phyloP scores from a whole-genome alignment of 2,113 vertebrate species.

The Eonycteris spelaea region DNA sequence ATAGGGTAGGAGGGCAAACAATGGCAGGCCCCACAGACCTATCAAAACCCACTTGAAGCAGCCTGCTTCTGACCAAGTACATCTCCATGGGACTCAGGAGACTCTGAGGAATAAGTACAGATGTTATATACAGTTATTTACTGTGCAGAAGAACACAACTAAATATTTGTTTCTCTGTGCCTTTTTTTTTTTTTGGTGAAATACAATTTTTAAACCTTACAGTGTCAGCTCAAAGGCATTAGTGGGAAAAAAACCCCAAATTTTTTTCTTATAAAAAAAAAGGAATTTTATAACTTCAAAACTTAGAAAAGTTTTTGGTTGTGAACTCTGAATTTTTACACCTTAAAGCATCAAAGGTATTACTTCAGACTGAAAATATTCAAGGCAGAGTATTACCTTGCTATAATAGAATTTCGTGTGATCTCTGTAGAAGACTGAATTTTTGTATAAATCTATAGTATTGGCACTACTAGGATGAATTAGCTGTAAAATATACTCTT shows the following conservation, averaged over 20 bases:
- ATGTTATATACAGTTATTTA: background rate
- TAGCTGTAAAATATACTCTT: background rate
- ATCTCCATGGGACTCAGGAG: background rate
- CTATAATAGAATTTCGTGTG: background rate
- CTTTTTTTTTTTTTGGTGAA: background rate
- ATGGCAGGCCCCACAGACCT: background rate
- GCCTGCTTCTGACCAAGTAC: background rate
- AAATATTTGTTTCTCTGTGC: slow-evolving; percentile 27
- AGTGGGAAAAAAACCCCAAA: background rate
- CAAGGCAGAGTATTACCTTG: background rate
- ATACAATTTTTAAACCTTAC: background rate
- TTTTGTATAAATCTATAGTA: slow-evolving; percentile 14
- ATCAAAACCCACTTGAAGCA: background rate
- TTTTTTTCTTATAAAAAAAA: background rate
- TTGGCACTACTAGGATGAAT: background rate
- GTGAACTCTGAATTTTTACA: slow-evolving; percentile 32
- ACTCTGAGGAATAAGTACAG: background rate
- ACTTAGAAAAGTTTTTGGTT: background rate
- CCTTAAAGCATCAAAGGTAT: slow-evolving; percentile 12
- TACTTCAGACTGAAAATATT: slow-evolving; percentile 19
- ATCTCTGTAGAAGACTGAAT: background rate
- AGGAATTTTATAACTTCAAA: slow-evolving; percentile 7
- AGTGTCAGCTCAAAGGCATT: background rate
- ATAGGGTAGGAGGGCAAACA: background rate
- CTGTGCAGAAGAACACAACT: background rate